Base-by-base conservation (phyloP, 2,113 vertebrate species). In the Saguinus imperator region DNA sequence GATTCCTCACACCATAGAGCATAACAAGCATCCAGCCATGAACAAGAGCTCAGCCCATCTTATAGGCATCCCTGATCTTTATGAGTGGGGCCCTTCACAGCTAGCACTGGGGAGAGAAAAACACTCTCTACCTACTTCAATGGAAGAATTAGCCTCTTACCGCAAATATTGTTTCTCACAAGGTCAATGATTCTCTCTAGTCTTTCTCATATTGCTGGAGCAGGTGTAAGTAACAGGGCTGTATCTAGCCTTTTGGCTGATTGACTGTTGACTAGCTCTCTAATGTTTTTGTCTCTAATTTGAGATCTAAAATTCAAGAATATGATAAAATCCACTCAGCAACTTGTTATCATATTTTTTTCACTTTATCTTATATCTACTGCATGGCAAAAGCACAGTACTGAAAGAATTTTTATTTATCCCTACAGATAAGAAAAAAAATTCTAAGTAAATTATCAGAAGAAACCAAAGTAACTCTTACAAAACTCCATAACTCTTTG, bases 381-480 rank as follows among this genome's bases (percentile, higher is more conserved):
- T 17, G 45, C 25, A 32, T 97, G 52, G 86, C 37, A 84, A 76
- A 94, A 55, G 32, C 50, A 93, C 5, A 90, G 43, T 96, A 27
- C 75, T 75, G 6, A 75, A 57, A 91, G 72, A 93, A 76, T 93
- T 95, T 83, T 20, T 35, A 82, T 92, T 9, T 96, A 98, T 68
- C 84, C 70, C 92, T 76, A 80, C 96, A 99, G 99, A 98, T 99
- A 93, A 99, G 99, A 96, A 98, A 99, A 96, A 99, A 99, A 98
- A 99, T 99, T 98, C 95, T 99, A 98, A 98, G 98, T 82, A 99
- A 99, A 97, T 98, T 99, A 35, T 98, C 99, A 35, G 99, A 99
- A 95, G 99, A 99, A 76, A 99, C 98, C 91, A 99, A 98, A 98
- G 98, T 98, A 80, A 98, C 99, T 55, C 98, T 99, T 79, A 98